Conservation (phyloP, 2,797 vertebrate genomes). For the Gymnothorax javanicus region DNA sequence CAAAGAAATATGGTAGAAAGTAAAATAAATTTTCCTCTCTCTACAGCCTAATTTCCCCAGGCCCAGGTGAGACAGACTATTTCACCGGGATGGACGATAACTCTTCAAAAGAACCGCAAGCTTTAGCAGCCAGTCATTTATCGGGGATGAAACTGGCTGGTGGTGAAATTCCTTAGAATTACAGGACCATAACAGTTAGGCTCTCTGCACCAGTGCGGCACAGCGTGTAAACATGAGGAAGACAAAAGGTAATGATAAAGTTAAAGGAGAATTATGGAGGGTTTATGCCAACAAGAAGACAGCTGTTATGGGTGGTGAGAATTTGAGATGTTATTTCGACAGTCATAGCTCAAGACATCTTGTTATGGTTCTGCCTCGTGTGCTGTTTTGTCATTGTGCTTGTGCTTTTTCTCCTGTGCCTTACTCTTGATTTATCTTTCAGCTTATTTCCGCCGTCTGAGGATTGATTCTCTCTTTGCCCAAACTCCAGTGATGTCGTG, state of each 20-base stretch:
- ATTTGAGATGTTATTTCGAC: not conserved
- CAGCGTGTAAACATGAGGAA: not conserved
- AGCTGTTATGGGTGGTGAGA: not conserved
- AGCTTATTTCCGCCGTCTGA: no score
- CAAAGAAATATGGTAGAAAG: not conserved
- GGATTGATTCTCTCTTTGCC: no score
- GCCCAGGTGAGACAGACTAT: conserved; percentile 48
- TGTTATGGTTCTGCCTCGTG: no score
- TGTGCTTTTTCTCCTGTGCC: no score
- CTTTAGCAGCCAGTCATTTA: no score
- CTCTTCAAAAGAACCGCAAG: conserved; percentile 29
- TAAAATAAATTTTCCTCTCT: not conserved
- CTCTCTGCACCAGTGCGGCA: not conserved
- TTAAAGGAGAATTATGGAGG: not conserved
- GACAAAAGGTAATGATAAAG: not conserved
- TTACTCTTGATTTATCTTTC: no score
- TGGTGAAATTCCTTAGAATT: no score
- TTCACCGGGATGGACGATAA: conserved; percentile 41
- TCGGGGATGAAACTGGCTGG: no score
- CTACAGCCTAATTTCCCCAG: conserved; percentile 17
- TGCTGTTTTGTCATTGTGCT: no score
- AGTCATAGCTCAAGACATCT: not conserved
- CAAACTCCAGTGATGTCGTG: no score
- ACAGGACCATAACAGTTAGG: not conserved
- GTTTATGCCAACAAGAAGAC: not conserved